A percentile compares a stretch with the other conserved stretches of the same genome.
Conservation (phyloP, 2,888 invertebrate species). For the Neria commutata region DNA sequence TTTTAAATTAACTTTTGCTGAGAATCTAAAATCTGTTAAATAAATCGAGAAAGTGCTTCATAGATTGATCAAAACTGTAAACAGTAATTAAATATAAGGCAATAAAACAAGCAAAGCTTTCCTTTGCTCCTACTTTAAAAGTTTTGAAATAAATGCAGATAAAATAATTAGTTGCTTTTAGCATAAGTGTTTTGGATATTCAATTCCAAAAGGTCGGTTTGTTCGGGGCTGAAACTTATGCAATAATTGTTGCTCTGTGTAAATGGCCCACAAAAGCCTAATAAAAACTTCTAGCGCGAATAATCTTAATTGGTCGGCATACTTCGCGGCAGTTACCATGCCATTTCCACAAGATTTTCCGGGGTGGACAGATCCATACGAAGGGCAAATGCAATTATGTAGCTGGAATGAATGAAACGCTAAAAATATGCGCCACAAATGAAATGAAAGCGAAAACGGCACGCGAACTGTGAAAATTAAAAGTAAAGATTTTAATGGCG, state of each 20-base stretch:
- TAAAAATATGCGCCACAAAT: slow-evolving; percentile 20
- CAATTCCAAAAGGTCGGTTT: too few species aligned
- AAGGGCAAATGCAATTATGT: slow-evolving; percentile 14
- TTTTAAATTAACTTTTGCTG: slow-evolving; percentile 31
- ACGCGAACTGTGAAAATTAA: slow-evolving; percentile 33
- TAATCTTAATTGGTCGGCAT: slow-evolving; percentile 59
- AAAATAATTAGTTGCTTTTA: too few species aligned
- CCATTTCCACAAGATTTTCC: neutral
- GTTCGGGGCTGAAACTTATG: slow-evolving; percentile 45
- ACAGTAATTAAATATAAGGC: too few species aligned
- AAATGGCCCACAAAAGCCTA: slow-evolving; percentile 56
- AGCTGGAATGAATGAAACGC: slow-evolving; percentile 5
- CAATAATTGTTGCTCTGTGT: slow-evolving; percentile 48
- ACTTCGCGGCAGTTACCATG: slow-evolving; percentile 43
- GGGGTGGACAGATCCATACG: neutral
- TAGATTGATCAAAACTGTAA: too few species aligned
- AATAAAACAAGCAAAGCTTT: too few species aligned
- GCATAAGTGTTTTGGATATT: too few species aligned
- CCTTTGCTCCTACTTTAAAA: too few species aligned
- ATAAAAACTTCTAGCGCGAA: slow-evolving; percentile 55
- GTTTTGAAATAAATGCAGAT: too few species aligned
- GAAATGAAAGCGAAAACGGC: slow-evolving; percentile 25
- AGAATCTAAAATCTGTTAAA: too few species aligned
- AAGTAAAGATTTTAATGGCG: slow-evolving; percentile 33
- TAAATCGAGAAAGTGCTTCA: too few species aligned